These are phyloP conservation scores for Bergia puertoricense DNA, from an alignment of 92 coral and sea anemone species.

Conservation along the genomic window DNA sequence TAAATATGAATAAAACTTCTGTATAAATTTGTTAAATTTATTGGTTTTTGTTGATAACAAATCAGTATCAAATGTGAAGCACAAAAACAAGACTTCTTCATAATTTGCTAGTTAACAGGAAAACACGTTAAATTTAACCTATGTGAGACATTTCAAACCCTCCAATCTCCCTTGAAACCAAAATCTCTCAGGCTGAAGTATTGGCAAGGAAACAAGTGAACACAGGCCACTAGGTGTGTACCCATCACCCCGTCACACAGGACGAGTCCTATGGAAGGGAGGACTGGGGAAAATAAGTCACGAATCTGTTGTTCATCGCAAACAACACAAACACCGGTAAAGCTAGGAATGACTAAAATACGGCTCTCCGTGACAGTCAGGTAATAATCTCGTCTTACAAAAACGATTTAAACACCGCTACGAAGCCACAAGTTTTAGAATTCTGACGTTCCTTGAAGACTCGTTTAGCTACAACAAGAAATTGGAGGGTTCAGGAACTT, in stretches of 20 bases:
- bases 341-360: not conserved
- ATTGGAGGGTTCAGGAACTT: constrained; percentile 13
- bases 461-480: not conserved
- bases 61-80: not conserved
- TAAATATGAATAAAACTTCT: too few relatives aligned
- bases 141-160: not conserved
- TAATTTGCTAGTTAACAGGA: not conserved
- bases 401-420: too few relatives aligned
- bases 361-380: not conserved
- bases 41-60: not conserved
- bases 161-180: constrained; percentile 26
- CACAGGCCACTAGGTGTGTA: not conserved
- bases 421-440: not conserved
- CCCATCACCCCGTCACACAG: not conserved
- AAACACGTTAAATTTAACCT: not conserved
- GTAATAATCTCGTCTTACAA: not conserved
- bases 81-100: not conserved
- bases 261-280: not conserved
- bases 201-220: constrained; percentile 4
- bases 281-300: not conserved
- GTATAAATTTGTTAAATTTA: too few relatives aligned
- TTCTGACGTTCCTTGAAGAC: not conserved
- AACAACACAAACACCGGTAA: not conserved
- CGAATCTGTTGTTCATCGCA: not conserved
- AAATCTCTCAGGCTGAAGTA: constrained; percentile 35